These are phyloP conservation scores for Lycaon pictus DNA, from an alignment of 2,113 vertebrate genomes.

Conservation along the genomic window DNA sequence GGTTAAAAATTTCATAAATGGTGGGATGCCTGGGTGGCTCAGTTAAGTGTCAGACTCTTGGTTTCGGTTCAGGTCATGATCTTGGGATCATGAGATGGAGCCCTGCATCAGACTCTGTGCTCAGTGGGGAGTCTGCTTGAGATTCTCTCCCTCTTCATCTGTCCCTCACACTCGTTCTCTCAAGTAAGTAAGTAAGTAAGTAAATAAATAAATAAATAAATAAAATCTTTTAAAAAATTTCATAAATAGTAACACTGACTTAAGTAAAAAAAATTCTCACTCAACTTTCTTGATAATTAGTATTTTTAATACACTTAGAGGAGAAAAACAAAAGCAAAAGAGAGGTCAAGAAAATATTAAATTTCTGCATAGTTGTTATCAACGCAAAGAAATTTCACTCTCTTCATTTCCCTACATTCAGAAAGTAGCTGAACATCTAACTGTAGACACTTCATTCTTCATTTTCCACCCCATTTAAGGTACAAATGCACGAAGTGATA, in stretches of 20 bases:
- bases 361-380: background rate
- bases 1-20: background rate
- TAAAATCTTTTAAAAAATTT: background rate
- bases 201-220: background rate
- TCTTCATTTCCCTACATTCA: background rate
- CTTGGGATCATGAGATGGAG: background rate
- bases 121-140: background rate
- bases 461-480: background rate
- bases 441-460: background rate
- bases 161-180: background rate
- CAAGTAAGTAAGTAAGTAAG: background rate
- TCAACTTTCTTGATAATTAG: background rate
- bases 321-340: slow-evolving; percentile 14
- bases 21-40: background rate
- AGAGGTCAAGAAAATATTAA: background rate
- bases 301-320: background rate
- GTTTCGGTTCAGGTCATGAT: background rate
- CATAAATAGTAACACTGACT: background rate
- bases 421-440: slow-evolving; percentile 16
- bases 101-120: background rate
- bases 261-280: background rate
- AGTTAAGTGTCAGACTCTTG: background rate
- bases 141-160: background rate
- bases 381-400: background rate
- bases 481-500: background rate